Base-by-base conservation (phyloP, 2,797 vertebrate species). In the Pantherophis vulpinus region DNA sequence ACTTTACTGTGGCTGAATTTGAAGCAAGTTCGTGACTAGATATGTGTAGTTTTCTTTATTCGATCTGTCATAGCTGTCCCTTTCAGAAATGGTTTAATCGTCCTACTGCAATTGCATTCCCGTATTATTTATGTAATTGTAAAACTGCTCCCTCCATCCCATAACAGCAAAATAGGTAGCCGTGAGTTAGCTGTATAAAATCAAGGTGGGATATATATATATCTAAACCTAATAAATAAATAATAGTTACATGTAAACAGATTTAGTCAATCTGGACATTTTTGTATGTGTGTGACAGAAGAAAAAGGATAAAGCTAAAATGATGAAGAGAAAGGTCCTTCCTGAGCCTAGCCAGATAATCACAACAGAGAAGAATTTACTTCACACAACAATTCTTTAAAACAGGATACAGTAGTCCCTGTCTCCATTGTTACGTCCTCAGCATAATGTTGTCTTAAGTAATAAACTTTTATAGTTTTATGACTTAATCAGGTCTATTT, bases 401-500 rank as follows among this genome's bases (percentile, higher is more conserved):
- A 74, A 37, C 16, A 20, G 16, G 70, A 74, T 74, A 37, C 14
- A 74, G 2, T 74, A 25, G 92, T 92, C 89, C 63, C 91, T 93
- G 27, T 29, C 93, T 25, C 90, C 18, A 92, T 83, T 90, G 74
- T 92, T 66, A 47, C 25, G 25, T 51, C 86, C 47, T 47, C 12
- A 87, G 59, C 42, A 18, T 9, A 47, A 29, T 23, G 29, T 5
- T 79, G 51, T 59, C 6, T 66, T 86, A 32, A 87, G 90, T 12
- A 10, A 74, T 93, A 95, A 95, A 90, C 93, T 66, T 96, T 93
- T 91, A 93, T 95, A 92, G 87, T 93, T 91, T 87, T 96, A 93
- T 90, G 88, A 96, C 83, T 95, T 61, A 51, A 93, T 92, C 86
- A 96, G 91, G 96, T 96, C 96, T 96, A 97, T 95, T 96, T 86